Evolutionary conservation across 2,888 invertebrate genomes (phyloP), one percentile per base, ranked within the genome.

Genomic region (Dorcus parallelipipedus): DNA sequence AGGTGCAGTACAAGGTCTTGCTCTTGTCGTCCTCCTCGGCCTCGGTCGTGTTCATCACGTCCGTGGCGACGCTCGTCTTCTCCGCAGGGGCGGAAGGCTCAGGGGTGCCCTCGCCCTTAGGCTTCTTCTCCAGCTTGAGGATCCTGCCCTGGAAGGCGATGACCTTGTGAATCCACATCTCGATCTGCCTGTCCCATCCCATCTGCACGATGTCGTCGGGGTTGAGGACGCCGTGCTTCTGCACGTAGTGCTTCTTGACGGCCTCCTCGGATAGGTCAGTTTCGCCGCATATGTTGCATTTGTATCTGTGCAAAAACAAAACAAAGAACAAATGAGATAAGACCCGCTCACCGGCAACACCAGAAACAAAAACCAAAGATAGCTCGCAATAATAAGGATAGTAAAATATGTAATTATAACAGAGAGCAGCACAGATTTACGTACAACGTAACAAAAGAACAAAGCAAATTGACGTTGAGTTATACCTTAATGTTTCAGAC

Each of bases 211-310:
- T 48, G 38, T 51, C 17, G 47, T 42, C 26, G n/a, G 78, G 74
- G 1, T 71, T 64, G 48, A 70, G 73, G 14, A 73, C 71, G 3
- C 59, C 62, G 65, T 86, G 86, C 49, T 81, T 81, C 2, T 78
- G 78, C 8, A 66, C 62, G 60, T 83, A 81, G 68, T 88, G 88
- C 2, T 82, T 82, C 23, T 78, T 73, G 17, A 87, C 75, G 0
- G 82, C 80, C 2, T 74, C 77, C 60, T 79, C 81, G 65, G 83
- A 84, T 63, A 85, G 83, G 1, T 83, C 82, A 61, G 81, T 81
- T 67, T 83, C 84, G 0, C 81, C 77, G 68, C 88, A 88, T 2
- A 79, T 71, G 14, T 77, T 79, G 68, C 88, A 88, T 14, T 80
- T 79, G 26, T 33, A 33, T 7, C 26, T 33, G 26, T 20, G 20